Conservation (phyloP, 2,797 vertebrate genomes). For the Caiman crocodilus region DNA sequence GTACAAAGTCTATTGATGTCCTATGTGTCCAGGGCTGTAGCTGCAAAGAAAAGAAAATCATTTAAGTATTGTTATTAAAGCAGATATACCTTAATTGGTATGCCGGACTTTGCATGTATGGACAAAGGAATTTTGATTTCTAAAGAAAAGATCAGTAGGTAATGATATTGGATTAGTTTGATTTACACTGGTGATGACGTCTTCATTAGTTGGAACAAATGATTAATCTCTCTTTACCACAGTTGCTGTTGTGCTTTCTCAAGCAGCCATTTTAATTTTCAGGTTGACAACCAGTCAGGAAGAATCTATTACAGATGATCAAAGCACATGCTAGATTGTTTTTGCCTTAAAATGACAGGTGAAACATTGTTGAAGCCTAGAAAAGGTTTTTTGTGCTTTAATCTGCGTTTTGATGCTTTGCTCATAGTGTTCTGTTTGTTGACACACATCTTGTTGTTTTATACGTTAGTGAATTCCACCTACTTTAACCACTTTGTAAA, state of each 20-base stretch:
- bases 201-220: conserved; percentile 73
- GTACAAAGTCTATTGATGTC: neutral
- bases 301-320: conserved; percentile 70
- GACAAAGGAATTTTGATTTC: conserved; percentile 60
- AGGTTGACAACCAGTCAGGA: conserved; percentile 73
- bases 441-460: conserved; percentile 26
- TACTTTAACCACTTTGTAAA: conserved; percentile 37
- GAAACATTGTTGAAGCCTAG: conserved; percentile 25
- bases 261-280: conserved; percentile 80
- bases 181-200: conserved; percentile 63
- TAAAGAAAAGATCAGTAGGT: conserved; percentile 53
- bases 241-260: conserved; percentile 56
- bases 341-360: conserved; percentile 55
- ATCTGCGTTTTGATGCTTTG: neutral
- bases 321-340: conserved; percentile 58
- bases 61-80: conserved; percentile 5
- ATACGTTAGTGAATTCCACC: neutral
- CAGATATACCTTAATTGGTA: neutral
- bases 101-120: conserved; percentile 14
- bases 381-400: conserved; percentile 24
- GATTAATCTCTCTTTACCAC: conserved; percentile 63
- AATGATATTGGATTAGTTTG: conserved; percentile 49
- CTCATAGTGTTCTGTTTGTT: neutral
- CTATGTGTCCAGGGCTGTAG: neutral
- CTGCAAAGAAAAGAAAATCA: neutral